Percentiles rank a stretch among this genome's conserved stretches.
Conservation (phyloP, 2,797 vertebrate species). For the Anguilla anguilla region DNA sequence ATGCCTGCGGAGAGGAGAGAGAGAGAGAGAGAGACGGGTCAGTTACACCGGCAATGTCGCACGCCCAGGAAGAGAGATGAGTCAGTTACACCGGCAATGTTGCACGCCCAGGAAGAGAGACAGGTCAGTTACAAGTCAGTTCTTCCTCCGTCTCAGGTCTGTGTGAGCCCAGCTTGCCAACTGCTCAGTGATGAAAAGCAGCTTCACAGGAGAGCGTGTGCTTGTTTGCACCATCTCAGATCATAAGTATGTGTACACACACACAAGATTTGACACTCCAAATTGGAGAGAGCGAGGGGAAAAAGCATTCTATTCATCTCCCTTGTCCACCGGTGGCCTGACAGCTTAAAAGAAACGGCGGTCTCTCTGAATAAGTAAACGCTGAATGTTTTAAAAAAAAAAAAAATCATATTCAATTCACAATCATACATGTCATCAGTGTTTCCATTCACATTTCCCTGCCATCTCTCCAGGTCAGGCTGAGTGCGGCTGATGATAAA, state of each 20-base stretch:
- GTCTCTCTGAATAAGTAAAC: background rate
- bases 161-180: too few species aligned
- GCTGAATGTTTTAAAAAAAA: background rate
- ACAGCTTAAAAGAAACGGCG: background rate
- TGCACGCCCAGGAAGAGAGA: too few species aligned
- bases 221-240: background rate
- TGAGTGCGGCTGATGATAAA: background rate
- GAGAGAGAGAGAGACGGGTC: background rate
- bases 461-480: background rate
- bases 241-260: background rate
- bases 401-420: background rate
- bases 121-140: too few species aligned
- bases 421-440: background rate
- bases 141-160: too few species aligned
- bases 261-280: background rate
- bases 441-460: background rate
- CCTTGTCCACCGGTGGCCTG: background rate
- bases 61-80: background rate
- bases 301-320: background rate
- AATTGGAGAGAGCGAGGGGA: background rate
- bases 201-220: background rate
- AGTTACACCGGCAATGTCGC: background rate
- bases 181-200: too few species aligned
- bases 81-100: too few species aligned
- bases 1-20: constrained; percentile 78